Evolutionary conservation across 2,113 vertebrate species (phyloP).

Genomic region (Tretioscincus oriximinensis): DNA sequence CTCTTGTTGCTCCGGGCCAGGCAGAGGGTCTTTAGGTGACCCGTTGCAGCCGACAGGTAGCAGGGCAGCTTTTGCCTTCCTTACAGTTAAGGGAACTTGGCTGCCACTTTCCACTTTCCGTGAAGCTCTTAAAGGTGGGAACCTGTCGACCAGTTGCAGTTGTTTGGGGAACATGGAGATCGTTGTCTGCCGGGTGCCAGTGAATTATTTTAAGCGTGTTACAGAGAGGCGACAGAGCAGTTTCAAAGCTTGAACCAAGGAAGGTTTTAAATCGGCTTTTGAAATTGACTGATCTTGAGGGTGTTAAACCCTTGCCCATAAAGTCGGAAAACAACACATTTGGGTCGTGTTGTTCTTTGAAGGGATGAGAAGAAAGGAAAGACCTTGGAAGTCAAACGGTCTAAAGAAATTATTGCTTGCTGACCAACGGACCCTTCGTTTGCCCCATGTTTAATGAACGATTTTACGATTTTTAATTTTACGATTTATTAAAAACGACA

Average conservation of each 20-base stretch:
- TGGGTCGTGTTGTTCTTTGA: neutral
- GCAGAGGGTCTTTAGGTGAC: neutral
- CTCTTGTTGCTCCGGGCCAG: conserved; percentile 19
- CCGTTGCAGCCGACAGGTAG: neutral
- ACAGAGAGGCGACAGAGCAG: neutral
- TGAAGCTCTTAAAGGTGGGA: neutral
- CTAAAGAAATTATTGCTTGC: neutral
- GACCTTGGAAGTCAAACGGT: neutral
- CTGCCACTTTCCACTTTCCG: conserved; percentile 8
- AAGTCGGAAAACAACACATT: neutral
- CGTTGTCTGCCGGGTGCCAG: neutral
- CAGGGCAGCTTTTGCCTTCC: conserved; percentile 2
- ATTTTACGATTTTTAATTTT: too few relatives aligned
- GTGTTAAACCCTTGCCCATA: neutral
- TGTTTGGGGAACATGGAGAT: neutral
- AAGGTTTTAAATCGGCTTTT: neutral
- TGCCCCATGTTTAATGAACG: too few relatives aligned
- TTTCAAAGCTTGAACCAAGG: neutral
- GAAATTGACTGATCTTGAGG: neutral
- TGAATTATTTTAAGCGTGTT: neutral
- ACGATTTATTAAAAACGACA: too few relatives aligned
- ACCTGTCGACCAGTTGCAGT: too few relatives aligned
- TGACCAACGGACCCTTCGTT: neutral
- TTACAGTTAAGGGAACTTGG: neutral
- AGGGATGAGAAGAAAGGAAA: neutral